phyloP scores from a whole-genome alignment of 2,113 vertebrate genomes.

The Spizaetus ornatus region DNA sequence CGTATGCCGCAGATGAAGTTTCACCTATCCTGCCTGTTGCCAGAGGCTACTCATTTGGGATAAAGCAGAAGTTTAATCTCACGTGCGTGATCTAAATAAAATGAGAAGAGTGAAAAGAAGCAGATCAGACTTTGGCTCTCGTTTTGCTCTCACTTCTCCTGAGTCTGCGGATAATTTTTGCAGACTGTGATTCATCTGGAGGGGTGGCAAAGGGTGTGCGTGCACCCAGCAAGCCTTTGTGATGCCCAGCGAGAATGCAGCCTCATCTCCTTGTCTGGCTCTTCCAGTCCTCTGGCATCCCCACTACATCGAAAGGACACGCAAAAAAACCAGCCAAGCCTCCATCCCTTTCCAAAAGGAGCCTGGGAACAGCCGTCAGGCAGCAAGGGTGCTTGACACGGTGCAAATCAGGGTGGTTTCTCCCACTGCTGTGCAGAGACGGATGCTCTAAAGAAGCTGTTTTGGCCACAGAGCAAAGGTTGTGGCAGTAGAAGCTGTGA shows the following conservation, averaged over 20 bases:
- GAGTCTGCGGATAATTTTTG: not conserved
- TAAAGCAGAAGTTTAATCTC: not conserved
- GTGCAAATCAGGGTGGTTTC: not conserved
- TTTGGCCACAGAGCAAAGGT: not conserved
- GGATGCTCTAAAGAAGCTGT: not conserved
- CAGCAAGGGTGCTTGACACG: not conserved
- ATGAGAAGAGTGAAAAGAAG: not conserved
- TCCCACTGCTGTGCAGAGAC: not conserved
- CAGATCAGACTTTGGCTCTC: not conserved
- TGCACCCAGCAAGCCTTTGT: not conserved
- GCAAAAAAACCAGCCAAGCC: not conserved
- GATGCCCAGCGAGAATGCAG: not conserved
- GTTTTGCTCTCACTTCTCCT: not conserved
- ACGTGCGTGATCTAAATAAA: not conserved
- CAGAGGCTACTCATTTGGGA: not conserved
- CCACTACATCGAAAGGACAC: not conserved
- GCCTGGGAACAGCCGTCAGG: not conserved
- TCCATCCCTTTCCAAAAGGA: not conserved
- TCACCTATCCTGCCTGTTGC: not conserved
- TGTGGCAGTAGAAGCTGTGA: not conserved
- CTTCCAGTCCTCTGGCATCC: not conserved
- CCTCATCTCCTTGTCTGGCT: not conserved
- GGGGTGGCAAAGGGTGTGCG: accelerated
- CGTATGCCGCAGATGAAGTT: not conserved
- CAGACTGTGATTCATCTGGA: not conserved